Percentiles rank a stretch among this genome's conserved stretches.
Conservation (phyloP, 2,888 invertebrate species). For the Phania funesta region DNA sequence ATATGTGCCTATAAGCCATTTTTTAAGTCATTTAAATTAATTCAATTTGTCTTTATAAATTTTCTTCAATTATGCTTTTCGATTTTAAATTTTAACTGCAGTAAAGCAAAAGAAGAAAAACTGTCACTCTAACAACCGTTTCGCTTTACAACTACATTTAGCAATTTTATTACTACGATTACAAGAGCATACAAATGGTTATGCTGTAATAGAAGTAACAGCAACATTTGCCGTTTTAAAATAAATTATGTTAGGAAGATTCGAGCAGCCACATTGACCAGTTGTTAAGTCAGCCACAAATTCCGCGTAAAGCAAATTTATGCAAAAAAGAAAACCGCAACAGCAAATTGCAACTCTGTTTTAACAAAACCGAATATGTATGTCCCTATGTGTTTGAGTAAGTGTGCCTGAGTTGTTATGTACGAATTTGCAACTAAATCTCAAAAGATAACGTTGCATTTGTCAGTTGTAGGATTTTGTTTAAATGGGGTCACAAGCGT, state of each 20-base stretch:
- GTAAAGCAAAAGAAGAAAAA: no score
- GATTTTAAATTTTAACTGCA: no score
- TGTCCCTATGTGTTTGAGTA: neutral
- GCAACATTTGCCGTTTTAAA: conserved; percentile 8
- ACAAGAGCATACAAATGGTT: neutral
- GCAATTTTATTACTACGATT: neutral
- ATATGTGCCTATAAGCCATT: no score
- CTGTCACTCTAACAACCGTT: neutral
- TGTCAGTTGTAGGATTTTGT: neutral
- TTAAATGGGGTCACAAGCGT: neutral
- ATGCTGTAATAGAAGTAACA: conserved; percentile 27
- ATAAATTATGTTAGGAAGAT: conserved; percentile 51
- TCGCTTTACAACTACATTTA: neutral
- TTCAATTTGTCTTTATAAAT: no score
- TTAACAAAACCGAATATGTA: conserved; percentile 1
- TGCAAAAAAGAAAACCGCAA: conserved; percentile 46
- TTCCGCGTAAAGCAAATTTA: conserved; percentile 61
- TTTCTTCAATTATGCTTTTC: no score
- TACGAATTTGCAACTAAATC: neutral
- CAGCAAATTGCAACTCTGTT: conserved; percentile 48
- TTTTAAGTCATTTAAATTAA: no score
- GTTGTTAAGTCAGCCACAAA: conserved; percentile 56
- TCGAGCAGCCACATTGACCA: conserved; percentile 50
- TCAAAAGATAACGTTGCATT: neutral
- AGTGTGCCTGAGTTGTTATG: neutral